Percentiles rank a stretch among this genome's conserved stretches.
phyloP scores from a whole-genome alignment of 2,797 vertebrate species.

The Pseudocheirus occidentalis region DNA sequence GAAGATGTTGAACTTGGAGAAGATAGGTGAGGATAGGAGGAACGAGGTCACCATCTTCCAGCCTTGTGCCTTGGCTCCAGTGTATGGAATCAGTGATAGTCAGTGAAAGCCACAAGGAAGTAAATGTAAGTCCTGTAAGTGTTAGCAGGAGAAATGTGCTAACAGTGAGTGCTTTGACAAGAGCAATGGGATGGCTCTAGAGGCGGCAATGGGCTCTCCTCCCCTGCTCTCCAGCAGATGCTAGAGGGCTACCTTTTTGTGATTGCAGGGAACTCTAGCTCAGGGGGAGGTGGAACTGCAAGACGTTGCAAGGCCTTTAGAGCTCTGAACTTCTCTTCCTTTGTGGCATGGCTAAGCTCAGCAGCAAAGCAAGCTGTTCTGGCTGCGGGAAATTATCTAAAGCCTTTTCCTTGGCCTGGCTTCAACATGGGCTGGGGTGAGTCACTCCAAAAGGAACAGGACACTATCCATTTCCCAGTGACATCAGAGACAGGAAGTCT shows the following conservation, averaged over 20 bases:
- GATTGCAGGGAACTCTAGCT: neutral
- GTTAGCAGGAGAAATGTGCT: neutral
- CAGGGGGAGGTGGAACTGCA: neutral
- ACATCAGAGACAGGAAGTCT: conserved; percentile 23
- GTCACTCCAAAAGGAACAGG: neutral
- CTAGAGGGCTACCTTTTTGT: neutral
- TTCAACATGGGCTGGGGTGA: neutral
- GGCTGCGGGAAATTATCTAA: conserved; percentile 4
- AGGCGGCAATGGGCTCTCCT: neutral
- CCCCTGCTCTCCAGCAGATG: neutral
- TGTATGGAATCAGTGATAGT: neutral
- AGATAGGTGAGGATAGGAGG: neutral
- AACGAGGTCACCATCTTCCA: neutral
- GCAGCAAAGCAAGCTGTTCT: neutral
- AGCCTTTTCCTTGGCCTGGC: neutral
- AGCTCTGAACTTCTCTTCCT: neutral
- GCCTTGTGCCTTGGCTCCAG: neutral
- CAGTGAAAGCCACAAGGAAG: neutral
- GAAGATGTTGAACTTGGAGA: neutral
- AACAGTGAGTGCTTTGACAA: neutral
- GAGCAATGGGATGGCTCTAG: neutral
- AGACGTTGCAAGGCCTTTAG: neutral
- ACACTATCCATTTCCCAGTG: neutral
- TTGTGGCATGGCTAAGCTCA: conserved; percentile 2
- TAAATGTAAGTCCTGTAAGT: too few relatives aligned